These are phyloP conservation scores for Lumbricus terrestris DNA, from an alignment of 2,888 invertebrate genomes.

Conservation along the genomic window DNA sequence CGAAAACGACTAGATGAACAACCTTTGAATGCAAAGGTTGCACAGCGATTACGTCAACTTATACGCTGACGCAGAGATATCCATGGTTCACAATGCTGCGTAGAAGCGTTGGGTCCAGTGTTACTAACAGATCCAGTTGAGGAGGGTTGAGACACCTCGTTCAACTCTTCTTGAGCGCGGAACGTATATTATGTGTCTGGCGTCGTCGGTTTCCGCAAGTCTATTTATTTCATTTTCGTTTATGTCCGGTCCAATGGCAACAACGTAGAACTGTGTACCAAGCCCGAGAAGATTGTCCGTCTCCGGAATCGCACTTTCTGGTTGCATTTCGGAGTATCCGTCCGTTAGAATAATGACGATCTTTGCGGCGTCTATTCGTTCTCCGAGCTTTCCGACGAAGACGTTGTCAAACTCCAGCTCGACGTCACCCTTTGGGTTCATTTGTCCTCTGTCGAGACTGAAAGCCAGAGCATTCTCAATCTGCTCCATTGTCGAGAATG, in stretches of 20 bases:
- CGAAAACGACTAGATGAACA: too few species aligned
- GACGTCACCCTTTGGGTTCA: conserved; percentile 29
- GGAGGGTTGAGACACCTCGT: background rate
- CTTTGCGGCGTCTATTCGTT: conserved; percentile 38
- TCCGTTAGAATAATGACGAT: conserved; percentile 50
- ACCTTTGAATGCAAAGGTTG: too few species aligned
- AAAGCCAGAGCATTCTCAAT: conserved; percentile 34
- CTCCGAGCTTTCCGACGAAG: conserved; percentile 23
- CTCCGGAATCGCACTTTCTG: conserved; percentile 47
- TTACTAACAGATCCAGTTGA: conserved; percentile 8
- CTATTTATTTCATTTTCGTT: conserved; percentile 24
- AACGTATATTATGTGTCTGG: background rate
- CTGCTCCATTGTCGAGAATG: conserved; percentile 21
- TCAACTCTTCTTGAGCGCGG: background rate
- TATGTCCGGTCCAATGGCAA: conserved; percentile 33
- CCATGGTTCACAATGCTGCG: background rate
- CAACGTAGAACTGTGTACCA: conserved; percentile 30
- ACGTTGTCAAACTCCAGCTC: conserved; percentile 19
- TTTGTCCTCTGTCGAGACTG: conserved; percentile 13
- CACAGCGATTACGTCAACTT: too few species aligned
- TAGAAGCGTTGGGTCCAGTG: background rate
- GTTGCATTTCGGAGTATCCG: conserved; percentile 49
- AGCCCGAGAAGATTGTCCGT: conserved; percentile 35
- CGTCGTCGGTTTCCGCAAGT: background rate
- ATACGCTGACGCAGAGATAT: background rate